Percentiles rank a stretch among this genome's conserved stretches.
phyloP scores from a whole-genome alignment of 1,140 invertebrate genomes.

The Mizuhopecten yessoensis region DNA sequence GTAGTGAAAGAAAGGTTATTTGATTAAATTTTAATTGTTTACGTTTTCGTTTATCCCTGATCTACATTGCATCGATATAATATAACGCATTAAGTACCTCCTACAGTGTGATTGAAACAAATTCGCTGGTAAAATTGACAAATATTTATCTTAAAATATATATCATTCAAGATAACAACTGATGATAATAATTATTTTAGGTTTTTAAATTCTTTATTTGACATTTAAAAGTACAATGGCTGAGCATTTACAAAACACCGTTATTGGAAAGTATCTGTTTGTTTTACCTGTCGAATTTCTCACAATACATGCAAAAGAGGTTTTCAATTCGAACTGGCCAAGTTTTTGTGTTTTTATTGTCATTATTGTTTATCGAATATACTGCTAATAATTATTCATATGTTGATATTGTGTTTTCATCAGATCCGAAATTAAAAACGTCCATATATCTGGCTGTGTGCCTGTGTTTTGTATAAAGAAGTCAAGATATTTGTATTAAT shows the following conservation, averaged over 20 bases:
- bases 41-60: too few relatives aligned
- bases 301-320: not conserved
- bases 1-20: not conserved
- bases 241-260: not conserved
- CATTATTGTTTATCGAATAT: not conserved
- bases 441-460: not conserved
- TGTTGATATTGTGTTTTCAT: not conserved
- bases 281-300: not conserved
- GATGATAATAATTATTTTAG: not conserved
- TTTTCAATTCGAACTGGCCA: conserved; percentile 11
- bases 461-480: not conserved
- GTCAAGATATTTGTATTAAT: too few relatives aligned
- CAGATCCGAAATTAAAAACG: conserved; percentile 24
- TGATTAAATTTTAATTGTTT: too few relatives aligned
- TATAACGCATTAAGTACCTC: not conserved
- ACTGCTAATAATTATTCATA: not conserved
- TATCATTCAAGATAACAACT: not conserved
- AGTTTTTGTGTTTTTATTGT: not conserved
- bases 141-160: not conserved
- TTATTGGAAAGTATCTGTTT: not conserved
- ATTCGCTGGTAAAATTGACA: not conserved
- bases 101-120: not conserved
- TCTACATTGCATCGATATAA: not conserved
- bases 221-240: not conserved
- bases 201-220: not conserved